Evolutionary conservation across 2,797 vertebrate species (phyloP).

Genomic region (Megalops cyprinoides): DNA sequence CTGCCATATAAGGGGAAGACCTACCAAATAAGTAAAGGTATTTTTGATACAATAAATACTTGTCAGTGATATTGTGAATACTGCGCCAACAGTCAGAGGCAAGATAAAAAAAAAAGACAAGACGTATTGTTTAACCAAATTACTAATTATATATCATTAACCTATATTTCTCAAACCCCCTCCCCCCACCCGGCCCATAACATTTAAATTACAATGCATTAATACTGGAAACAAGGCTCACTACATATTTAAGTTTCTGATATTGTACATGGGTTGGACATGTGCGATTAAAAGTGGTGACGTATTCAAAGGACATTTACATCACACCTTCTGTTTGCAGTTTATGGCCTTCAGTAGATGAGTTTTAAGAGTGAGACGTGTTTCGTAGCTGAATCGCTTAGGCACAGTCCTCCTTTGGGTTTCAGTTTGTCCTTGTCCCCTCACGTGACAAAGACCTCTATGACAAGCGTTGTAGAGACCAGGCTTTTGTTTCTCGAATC

Average conservation of each 20-base stretch:
- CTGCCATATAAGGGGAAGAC: conserved; percentile 84
- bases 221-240: conserved; percentile 82
- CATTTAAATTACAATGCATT: conserved; percentile 85
- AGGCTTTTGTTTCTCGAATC: not conserved
- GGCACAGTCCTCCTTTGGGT: conserved; percentile 21
- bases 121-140: conserved; percentile 63
- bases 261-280: conserved; percentile 36
- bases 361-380: conserved; percentile 24
- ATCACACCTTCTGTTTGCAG: conserved; percentile 14
- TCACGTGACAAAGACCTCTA: not conserved
- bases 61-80: conserved; percentile 83
- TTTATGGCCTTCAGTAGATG: conserved; percentile 36
- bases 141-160: conserved; percentile 83
- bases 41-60: conserved; percentile 99
- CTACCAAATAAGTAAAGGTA: conserved; percentile 96
- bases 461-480: conserved; percentile 10
- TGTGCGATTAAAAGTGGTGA: conserved; percentile 18
- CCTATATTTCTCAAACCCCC: conserved; percentile 78
- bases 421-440: conserved; percentile 8
- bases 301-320: conserved; percentile 10
- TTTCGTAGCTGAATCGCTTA: not conserved
- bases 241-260: conserved; percentile 69
- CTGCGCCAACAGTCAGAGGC: conserved; percentile 75
- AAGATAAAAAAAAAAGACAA: conserved; percentile 56
- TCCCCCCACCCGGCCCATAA: conserved; percentile 56